phyloP scores from a whole-genome alignment of 2,797 vertebrate species.

The Rhynchotus rufescens region DNA sequence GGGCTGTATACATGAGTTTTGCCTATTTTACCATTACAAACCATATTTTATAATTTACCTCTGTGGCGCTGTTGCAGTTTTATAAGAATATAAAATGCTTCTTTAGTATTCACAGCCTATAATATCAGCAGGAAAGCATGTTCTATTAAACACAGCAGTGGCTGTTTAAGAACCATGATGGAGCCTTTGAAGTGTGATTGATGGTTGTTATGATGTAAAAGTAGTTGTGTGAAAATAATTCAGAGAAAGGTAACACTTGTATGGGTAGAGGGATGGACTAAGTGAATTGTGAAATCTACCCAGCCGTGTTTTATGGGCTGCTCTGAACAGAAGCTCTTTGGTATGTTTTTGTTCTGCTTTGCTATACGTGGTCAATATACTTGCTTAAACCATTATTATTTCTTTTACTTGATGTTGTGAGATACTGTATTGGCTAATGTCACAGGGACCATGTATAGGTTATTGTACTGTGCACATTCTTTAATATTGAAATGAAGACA shows the following conservation, averaged over 20 bases:
- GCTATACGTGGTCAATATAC: not conserved
- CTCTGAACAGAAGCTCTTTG: not conserved
- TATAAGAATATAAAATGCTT: conserved; percentile 37
- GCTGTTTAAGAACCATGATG: not conserved
- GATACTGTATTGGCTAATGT: not conserved
- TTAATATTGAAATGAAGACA: not conserved
- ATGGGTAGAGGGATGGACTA: not conserved
- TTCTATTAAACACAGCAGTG: not conserved
- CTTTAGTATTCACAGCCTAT: conserved; percentile 18
- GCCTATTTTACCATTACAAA: not conserved
- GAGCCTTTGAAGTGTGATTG: conserved; percentile 1
- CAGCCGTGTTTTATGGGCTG: no score
- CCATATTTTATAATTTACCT: conserved; percentile 1
- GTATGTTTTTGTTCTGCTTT: not conserved
- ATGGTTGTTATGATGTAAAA: not conserved
- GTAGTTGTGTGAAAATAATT: not conserved
- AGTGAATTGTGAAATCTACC: not conserved
- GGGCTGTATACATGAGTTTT: not conserved
- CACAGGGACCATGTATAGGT: not conserved
- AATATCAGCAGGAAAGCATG: conserved; percentile 30
- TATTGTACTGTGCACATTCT: not conserved
- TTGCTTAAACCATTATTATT: not conserved
- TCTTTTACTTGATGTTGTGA: not conserved
- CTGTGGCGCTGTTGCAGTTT: not conserved
- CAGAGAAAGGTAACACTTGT: not conserved